Percentiles rank a stretch among this genome's conserved stretches.
Conservation (phyloP, 2,797 vertebrate species). For the Neopelma chrysocephalum region DNA sequence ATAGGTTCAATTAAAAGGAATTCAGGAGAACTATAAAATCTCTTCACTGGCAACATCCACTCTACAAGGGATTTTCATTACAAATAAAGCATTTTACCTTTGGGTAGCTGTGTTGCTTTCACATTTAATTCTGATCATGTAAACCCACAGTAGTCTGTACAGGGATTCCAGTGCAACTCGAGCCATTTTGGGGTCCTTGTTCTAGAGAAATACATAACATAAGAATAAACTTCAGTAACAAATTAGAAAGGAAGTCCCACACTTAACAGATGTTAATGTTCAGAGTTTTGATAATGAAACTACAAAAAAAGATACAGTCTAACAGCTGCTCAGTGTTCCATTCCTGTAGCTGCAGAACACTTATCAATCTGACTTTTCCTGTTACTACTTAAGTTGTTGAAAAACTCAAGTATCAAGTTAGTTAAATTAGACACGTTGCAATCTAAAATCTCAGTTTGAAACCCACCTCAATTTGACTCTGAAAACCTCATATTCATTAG, state of each 20-base stretch:
- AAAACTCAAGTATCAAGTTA: not conserved
- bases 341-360: not conserved
- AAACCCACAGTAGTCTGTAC: conserved; percentile 97
- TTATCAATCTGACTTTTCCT: not conserved
- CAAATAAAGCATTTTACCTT: conserved; percentile 80
- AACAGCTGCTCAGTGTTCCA: not conserved
- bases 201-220: conserved; percentile 76
- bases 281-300: not conserved
- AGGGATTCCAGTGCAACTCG: conserved; percentile 97
- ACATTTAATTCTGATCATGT: conserved; percentile 99
- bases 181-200: conserved; percentile 98
- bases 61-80: not conserved
- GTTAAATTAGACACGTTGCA: not conserved
- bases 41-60: not conserved
- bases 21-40: not conserved
- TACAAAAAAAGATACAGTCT: not conserved
- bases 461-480: not conserved
- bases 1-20: not conserved
- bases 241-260: not conserved
- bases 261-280: not conserved
- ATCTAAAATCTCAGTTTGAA: not conserved
- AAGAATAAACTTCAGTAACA: not conserved
- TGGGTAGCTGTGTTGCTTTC: conserved; percentile 99
- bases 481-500: not conserved
- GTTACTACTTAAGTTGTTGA: not conserved